Evolutionary conservation across 2,113 vertebrate species (phyloP).

Genomic region (Montifringilla adamsi): DNA sequence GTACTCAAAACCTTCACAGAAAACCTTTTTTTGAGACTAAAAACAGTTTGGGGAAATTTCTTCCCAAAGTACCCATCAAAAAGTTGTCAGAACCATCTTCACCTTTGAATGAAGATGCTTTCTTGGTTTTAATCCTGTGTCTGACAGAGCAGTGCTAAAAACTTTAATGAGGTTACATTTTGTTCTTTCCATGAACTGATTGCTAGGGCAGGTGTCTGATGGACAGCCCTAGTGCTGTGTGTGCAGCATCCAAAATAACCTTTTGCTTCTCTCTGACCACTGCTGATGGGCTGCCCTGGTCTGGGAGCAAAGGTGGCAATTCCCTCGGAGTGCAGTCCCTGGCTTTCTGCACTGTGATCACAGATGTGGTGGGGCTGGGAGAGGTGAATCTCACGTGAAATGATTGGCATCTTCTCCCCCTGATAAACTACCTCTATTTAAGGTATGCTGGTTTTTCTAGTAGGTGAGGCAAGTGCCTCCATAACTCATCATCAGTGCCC

Average conservation of each 20-base stretch:
- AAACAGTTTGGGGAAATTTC: neutral
- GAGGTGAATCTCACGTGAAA: neutral
- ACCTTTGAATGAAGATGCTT: neutral
- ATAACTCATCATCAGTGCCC: constrained; percentile 4
- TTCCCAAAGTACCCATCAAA: neutral
- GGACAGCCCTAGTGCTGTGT: constrained; percentile 1
- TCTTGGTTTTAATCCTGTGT: neutral
- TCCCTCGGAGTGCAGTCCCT: neutral
- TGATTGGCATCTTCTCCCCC: neutral
- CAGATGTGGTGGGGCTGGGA: neutral
- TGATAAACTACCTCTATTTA: neutral
- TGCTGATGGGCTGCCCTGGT: neutral
- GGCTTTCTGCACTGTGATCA: neutral
- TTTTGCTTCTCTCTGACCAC: constrained; percentile 16
- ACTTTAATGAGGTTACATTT: constrained; percentile 2
- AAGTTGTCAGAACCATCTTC: neutral
- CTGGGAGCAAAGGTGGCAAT: neutral
- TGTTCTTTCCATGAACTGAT: constrained; percentile 1
- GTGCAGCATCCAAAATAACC: constrained; percentile 22
- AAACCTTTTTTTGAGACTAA: neutral
- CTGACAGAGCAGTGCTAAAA: neutral
- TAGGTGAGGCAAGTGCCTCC: neutral
- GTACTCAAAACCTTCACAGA: neutral
- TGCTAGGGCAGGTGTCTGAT: neutral
- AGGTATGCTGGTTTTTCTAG: constrained; percentile 2